Evolutionary conservation across 2,888 invertebrate genomes (phyloP).

Genomic region (Xanthorhoe spadicearia): DNA sequence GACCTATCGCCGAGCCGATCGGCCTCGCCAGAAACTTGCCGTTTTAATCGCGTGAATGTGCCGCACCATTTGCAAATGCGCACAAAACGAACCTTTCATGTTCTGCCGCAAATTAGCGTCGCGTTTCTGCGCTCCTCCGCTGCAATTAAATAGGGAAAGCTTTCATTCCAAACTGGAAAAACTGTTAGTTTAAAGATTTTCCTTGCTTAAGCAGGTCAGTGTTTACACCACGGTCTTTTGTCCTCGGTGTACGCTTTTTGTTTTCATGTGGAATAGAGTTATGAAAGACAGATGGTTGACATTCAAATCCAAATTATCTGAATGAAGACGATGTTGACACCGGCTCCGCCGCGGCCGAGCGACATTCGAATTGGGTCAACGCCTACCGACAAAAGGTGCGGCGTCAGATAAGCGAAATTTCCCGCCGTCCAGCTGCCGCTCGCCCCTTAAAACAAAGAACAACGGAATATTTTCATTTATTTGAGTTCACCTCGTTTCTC

Average conservation of each 20-base stretch:
- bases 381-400: conserved; percentile 82
- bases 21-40: conserved; percentile 77
- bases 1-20: conserved; percentile 81
- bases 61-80: conserved; percentile 75
- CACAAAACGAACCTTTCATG: conserved; percentile 65
- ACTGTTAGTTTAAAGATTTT: conserved; percentile 34
- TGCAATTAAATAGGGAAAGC: conserved; percentile 57
- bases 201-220: conserved; percentile 37
- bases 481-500: conserved; percentile 65
- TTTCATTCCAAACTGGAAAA: conserved; percentile 44
- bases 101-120: conserved; percentile 64
- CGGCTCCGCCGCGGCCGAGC: conserved; percentile 60
- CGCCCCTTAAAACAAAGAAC: conserved; percentile 76
- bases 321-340: conserved; percentile 69
- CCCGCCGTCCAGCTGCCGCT: conserved; percentile 76
- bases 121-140: conserved; percentile 53
- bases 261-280: conserved; percentile 24
- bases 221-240: conserved; percentile 24
- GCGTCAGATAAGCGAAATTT: conserved; percentile 80
- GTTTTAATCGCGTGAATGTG: conserved; percentile 78
- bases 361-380: conserved; percentile 81
- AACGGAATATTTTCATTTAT: conserved; percentile 78
- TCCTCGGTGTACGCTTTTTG: conserved; percentile 26
- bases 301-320: conserved; percentile 59
- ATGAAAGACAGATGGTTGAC: conserved; percentile 43